Conservation (phyloP, 2,888 invertebrate genomes). For the Allacma fusca region DNA sequence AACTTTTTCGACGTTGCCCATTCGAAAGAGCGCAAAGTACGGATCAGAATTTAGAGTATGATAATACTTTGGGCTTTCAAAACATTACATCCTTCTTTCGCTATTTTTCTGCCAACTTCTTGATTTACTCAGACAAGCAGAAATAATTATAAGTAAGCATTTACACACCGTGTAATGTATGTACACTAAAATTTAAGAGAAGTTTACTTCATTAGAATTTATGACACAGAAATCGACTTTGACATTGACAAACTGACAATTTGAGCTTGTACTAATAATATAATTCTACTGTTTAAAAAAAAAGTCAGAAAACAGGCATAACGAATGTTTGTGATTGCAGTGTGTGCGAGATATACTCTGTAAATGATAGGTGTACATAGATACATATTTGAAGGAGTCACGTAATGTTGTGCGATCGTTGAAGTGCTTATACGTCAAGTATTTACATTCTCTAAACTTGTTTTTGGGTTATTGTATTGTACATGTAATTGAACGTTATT, state of each 20-base stretch:
- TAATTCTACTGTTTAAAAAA: background rate
- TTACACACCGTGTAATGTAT: no score
- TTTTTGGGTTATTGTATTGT: no score
- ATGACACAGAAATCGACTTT: background rate
- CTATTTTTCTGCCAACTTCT: conserved; percentile 17
- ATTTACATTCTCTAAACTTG: no score
- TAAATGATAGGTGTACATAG: background rate
- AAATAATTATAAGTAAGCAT: background rate
- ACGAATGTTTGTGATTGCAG: background rate
- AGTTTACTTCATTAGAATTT: background rate
- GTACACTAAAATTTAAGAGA: no score
- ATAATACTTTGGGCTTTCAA: no score
- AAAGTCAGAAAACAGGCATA: no score
- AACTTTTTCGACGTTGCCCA: no score
- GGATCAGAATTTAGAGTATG: no score
- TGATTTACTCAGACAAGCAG: background rate
- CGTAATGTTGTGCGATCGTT: no score
- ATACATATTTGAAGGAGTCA: background rate
- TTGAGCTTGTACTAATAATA: conserved; percentile 28
- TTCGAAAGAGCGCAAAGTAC: no score
- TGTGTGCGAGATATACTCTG: background rate
- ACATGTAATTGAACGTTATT: no score
- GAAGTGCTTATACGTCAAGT: no score
- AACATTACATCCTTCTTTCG: background rate
- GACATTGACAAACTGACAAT: conserved; percentile 26